phyloP scores from a whole-genome alignment of 2,888 invertebrate species.

The Synanthedon tipuliformis region DNA sequence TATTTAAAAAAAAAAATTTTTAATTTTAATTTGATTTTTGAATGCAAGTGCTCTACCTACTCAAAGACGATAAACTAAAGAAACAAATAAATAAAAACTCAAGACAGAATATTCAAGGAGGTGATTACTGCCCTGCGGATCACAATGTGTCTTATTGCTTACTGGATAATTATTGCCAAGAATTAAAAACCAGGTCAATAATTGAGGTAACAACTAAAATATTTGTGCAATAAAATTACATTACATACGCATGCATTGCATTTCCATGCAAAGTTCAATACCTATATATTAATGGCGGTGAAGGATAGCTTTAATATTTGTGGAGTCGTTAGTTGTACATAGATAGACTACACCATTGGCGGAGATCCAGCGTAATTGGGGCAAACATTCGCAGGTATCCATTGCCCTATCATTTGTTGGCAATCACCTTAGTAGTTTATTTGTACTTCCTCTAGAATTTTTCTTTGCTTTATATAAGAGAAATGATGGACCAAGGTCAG shows the following conservation, averaged over 20 bases:
- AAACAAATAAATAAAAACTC: not conserved
- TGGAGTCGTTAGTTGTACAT: constrained; percentile 23
- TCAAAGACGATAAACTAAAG: too few species aligned
- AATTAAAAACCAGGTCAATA: too few species aligned
- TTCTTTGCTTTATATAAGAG: too few species aligned
- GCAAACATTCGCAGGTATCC: constrained; percentile 45
- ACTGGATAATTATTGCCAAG: too few species aligned
- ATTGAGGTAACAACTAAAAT: too few species aligned
- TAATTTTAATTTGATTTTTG: too few species aligned
- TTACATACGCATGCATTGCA: too few species aligned
- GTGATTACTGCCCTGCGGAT: too few species aligned
- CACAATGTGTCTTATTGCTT: too few species aligned
- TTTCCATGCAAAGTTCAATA: not conserved
- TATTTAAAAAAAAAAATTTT: too few species aligned
- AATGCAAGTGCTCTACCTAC: too few species aligned
- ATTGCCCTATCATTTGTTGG: constrained; percentile 55
- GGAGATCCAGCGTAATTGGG: constrained; percentile 52
- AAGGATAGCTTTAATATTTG: constrained; percentile 27
- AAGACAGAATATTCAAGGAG: not conserved
- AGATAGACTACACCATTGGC: constrained; percentile 41
- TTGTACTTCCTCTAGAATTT: constrained; percentile 14
- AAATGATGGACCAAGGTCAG: not conserved
- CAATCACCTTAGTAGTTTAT: constrained; percentile 50
- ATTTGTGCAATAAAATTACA: too few species aligned
- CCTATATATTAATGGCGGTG: constrained; percentile 7